phyloP scores from a whole-genome alignment of 1,140 invertebrate genomes.

The Saccostrea glomerata region DNA sequence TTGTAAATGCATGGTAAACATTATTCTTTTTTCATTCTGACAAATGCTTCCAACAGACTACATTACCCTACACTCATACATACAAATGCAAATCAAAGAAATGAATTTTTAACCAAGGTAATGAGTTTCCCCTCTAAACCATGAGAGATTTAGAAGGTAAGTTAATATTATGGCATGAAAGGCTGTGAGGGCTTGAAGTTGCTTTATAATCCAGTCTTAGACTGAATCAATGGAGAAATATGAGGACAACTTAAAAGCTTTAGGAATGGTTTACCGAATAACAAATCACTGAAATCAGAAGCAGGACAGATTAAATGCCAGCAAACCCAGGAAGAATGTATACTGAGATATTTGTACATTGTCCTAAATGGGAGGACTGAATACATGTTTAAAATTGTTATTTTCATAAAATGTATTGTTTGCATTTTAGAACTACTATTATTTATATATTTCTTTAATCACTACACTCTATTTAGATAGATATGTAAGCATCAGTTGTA shows the following conservation, averaged over 20 bases:
- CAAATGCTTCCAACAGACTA: background rate
- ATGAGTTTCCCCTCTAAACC: background rate
- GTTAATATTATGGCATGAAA: background rate
- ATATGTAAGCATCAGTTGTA: background rate
- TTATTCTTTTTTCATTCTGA: background rate
- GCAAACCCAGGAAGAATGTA: too few relatives aligned
- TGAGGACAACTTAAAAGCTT: background rate
- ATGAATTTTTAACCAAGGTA: background rate
- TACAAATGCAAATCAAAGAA: background rate
- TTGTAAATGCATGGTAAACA: background rate
- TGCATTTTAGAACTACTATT: too few relatives aligned
- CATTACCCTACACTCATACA: background rate
- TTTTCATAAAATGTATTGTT: too few relatives aligned
- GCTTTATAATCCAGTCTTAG: background rate
- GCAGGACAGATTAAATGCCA: too few relatives aligned
- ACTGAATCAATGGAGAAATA: background rate
- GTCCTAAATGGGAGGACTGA: too few relatives aligned
- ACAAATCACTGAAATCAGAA: too few relatives aligned
- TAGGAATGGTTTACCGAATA: too few relatives aligned
- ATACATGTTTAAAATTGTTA: too few relatives aligned
- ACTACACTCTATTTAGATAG: background rate
- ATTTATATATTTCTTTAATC: too few relatives aligned
- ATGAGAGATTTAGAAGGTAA: conserved; percentile 10
- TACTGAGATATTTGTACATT: too few relatives aligned
- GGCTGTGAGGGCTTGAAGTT: background rate